phyloP scores from a whole-genome alignment of 2,888 invertebrate genomes.

The Agrotis puta region DNA sequence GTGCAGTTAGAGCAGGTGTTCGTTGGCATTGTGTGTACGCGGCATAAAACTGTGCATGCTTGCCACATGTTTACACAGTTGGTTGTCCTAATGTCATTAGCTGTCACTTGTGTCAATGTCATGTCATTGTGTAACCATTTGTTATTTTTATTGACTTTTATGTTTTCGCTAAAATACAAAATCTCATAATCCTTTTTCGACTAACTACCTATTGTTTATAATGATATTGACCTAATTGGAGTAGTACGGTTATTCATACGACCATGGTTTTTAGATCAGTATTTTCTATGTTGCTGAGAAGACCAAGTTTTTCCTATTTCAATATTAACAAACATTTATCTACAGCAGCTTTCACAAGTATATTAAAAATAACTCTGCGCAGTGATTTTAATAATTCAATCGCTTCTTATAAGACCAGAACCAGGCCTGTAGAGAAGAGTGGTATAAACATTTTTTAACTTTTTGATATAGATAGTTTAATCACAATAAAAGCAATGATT shows the following conservation, averaged over 20 bases:
- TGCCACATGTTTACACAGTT: too few relatives aligned
- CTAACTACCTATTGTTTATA: neutral
- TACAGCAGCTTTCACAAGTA: constrained; percentile 2
- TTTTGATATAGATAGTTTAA: neutral
- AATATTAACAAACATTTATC: constrained; percentile 17
- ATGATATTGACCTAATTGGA: neutral
- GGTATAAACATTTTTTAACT: constrained; percentile 28
- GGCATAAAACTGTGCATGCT: too few relatives aligned
- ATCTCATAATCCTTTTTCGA: neutral
- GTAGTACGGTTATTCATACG: neutral
- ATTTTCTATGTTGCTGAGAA: constrained; percentile 32
- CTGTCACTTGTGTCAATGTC: too few relatives aligned
- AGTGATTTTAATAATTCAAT: constrained; percentile 8
- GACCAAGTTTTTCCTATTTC: constrained; percentile 9
- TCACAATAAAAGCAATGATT: neutral
- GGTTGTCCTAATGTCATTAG: too few relatives aligned
- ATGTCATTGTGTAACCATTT: too few relatives aligned
- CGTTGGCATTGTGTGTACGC: too few relatives aligned
- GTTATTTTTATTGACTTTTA: neutral
- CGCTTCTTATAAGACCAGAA: constrained; percentile 32
- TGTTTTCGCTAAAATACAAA: neutral
- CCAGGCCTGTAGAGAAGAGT: constrained; percentile 27
- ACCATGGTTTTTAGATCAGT: constrained; percentile 54
- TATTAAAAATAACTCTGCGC: constrained; percentile 6
- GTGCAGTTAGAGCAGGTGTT: too few relatives aligned